These are phyloP conservation scores for Norana najaformis DNA, from an alignment of 2,888 invertebrate genomes.

Conservation along the genomic window DNA sequence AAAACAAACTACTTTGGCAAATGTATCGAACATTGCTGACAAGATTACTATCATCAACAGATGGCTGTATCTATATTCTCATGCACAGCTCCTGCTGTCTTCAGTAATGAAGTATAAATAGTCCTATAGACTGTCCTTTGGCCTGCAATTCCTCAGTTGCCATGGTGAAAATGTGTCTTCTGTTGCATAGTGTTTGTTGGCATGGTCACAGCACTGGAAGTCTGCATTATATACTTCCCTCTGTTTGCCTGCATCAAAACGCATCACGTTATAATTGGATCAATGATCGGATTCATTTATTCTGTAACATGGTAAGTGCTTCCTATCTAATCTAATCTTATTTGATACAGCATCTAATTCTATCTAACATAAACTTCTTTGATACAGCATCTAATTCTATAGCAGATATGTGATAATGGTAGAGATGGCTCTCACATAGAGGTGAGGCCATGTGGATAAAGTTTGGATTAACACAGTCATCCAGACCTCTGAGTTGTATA, in stretches of 20 bases:
- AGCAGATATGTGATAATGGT: background rate
- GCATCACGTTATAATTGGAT: conserved; percentile 28
- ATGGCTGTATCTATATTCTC: too few relatives aligned
- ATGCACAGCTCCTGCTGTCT: background rate
- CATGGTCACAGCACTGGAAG: conserved; percentile 25
- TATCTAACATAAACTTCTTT: background rate
- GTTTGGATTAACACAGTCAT: too few relatives aligned
- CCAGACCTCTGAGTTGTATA: too few relatives aligned
- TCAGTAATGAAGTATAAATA: background rate
- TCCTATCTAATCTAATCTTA: background rate
- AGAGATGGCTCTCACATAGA: background rate
- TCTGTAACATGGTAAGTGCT: conserved; percentile 26
- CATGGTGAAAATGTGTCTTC: background rate
- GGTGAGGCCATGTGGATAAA: background rate
- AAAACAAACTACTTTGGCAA: too few relatives aligned
- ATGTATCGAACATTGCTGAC: too few relatives aligned
- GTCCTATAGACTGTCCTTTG: background rate
- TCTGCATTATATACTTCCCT: conserved; percentile 36
- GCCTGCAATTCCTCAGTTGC: background rate
- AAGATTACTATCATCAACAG: too few relatives aligned
- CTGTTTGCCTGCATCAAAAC: conserved; percentile 37
- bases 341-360: background rate
- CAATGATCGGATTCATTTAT: conserved; percentile 28
- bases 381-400: background rate
- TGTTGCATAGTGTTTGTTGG: conserved; percentile 28